These are phyloP conservation scores for Tolypeutes matacus DNA, from an alignment of 2,797 vertebrate genomes.

Conservation along the genomic window DNA sequence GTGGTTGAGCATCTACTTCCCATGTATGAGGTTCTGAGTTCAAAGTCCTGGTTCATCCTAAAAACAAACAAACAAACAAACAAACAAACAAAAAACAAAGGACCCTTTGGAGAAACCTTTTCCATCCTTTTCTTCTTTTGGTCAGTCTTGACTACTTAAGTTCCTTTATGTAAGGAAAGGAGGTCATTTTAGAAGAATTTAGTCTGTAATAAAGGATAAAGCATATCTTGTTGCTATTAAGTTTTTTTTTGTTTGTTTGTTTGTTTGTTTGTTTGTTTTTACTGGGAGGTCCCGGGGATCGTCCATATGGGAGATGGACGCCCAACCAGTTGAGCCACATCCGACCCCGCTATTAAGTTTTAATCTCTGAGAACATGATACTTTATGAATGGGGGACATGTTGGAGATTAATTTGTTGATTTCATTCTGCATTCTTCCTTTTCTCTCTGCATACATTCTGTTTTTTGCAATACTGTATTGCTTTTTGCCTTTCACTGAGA, in stretches of 20 bases:
- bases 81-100: not conserved
- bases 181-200: conserved; percentile 48
- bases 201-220: conserved; percentile 53
- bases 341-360: not conserved
- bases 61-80: too few relatives aligned
- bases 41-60: too few relatives aligned
- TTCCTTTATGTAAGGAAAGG: not conserved
- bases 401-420: not conserved
- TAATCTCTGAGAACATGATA: not conserved
- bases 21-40: too few relatives aligned
- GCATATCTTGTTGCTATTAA: not conserved
- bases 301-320: too few relatives aligned
- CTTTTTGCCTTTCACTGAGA: not conserved
- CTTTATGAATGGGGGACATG: not conserved
- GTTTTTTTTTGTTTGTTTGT: too few relatives aligned
- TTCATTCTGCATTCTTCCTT: conserved; percentile 25
- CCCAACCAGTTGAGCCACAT: too few relatives aligned
- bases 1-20: too few relatives aligned
- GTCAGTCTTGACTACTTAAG: conserved; percentile 14
- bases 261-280: too few relatives aligned
- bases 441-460: not conserved
- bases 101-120: not conserved
- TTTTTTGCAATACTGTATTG: not conserved
- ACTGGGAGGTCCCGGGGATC: too few relatives aligned
- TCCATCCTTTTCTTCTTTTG: not conserved